Base-by-base conservation (phyloP, 1,140 invertebrate species). In the Globodera rostochiensis region DNA sequence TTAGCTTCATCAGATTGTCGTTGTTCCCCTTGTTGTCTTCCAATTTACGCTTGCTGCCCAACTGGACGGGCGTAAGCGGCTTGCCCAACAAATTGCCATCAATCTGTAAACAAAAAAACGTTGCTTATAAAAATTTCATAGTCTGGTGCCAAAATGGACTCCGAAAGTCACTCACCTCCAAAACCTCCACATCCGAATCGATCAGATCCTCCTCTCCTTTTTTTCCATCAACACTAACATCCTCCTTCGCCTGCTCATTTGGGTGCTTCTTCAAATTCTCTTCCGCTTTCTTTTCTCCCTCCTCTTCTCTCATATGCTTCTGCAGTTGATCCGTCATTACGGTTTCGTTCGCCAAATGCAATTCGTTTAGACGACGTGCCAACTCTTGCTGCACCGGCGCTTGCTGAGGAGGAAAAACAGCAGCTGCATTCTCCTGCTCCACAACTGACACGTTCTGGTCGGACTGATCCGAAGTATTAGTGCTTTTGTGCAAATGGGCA, bases 11-110 rank as follows among this genome's bases (percentile, higher is more conserved):
- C 45, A 69, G 21, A 47, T 78, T 53, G 13, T 45, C 46, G 67
- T 21, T 45, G 49, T 77, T 60, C 2, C 21, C 75, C 6, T 49
- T 36, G 36, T 11, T 49, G 45, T 74, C 25, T 21, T 13, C 11
- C 50, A 57, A 74, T 74, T 36, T 25, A 13, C 60, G 73, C 73
- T 74, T 64, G 57, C 19, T 64, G 15, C 57, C 57, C 57, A 73
- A 73, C 4, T 57, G 71, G 71, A 73, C 19, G 71, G 57, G 57
- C 13, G 57, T 1, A 13, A 15, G 13, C 15, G 53, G 3, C 53
- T 64, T 64, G 57, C 19, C 57, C 57, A 19, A 15, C 11, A 15
- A 64, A 64, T 64, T 21, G 57, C 0, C 57, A 64, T 0, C 19
- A 15, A 15, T 13, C 53, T 53, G 53, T 11, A 53, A 53, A 15